Evolutionary conservation across 2,888 invertebrate species (phyloP), one percentile per base, ranked within the genome.

Genomic region (Lutraria lutraria): DNA sequence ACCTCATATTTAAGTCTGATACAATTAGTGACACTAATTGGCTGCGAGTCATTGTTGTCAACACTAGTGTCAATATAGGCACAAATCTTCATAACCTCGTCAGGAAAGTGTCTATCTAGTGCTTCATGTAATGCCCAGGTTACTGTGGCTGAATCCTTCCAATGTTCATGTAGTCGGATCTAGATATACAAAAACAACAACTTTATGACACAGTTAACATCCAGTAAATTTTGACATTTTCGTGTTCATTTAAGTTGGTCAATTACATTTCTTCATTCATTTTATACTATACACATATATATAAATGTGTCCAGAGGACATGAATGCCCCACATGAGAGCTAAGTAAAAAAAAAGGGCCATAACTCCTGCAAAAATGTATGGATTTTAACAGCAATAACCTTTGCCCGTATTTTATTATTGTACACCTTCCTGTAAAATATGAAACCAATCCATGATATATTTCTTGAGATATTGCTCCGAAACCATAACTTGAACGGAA

Each of bases 91-190:
- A 83, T 76, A 12, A 93, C 87, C 81, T 96, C 94, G 19, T 95
- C 93, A 3, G 95, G 94, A 89, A 93, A 95, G 52, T 95, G 94
- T 8, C 90, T 60, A 29, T 95, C 94, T 25, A 96, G 91, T 15
- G 96, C 95, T 85, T 96, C 96, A 54, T 96, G 95, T 10, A 97
- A 93, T 8, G 94, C 92, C 86, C 95, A 92, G 54, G 96, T 96
- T 16, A 97, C 94, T 43, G 95, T 94, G 6, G 95, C 94, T 43
- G 94, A 90, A 90, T 96, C 96, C 80, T 94, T 92, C 96, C 96
- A 96, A 3, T 92, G 88, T 79, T 96, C 96, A 86, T 93, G 90
- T 3, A 93, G 91, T 25, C 94, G 90, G 29, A 96, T 94, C 95
- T 96, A 91, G 31, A 56, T 13, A 76, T 31, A n/a, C 31, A 25